Percentiles rank a stretch among this genome's conserved stretches.
Evolutionary conservation across 2,888 invertebrate species (phyloP).

Genomic region (Theretra japonica): DNA sequence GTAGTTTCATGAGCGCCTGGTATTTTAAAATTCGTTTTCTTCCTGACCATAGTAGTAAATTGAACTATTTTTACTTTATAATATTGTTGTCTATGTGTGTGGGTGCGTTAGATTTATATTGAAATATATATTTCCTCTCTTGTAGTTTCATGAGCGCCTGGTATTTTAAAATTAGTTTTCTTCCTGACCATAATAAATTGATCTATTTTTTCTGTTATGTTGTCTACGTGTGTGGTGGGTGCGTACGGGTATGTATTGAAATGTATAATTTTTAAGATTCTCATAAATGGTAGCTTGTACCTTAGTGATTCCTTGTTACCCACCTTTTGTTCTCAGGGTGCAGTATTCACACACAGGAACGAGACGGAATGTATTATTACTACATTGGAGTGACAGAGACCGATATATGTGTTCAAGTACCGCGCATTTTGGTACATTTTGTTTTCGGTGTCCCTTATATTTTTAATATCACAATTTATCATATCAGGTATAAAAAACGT

Average conservation of each 20-base stretch:
- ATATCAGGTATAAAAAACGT: too few relatives aligned
- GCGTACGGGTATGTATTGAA: conserved; percentile 12
- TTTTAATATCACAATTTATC: too few relatives aligned
- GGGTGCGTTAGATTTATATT: conserved; percentile 28
- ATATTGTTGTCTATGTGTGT: conserved; percentile 27
- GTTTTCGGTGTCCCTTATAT: too few relatives aligned
- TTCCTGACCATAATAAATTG: conserved; percentile 46
- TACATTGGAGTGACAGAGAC: too few relatives aligned
- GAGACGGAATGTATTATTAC: too few relatives aligned
- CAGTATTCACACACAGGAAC: too few relatives aligned
- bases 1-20: conserved; percentile 32
- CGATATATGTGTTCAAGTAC: too few relatives aligned
- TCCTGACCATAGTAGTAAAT: conserved; percentile 47
- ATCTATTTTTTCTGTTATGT: conserved; percentile 42
- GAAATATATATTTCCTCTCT: neutral
- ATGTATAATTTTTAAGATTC: neutral
- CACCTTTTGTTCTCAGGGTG: too few relatives aligned
- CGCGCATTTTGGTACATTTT: too few relatives aligned
- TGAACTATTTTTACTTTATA: conserved; percentile 46
- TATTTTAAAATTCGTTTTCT: conserved; percentile 44
- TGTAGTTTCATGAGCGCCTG: conserved; percentile 24
- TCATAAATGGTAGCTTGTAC: neutral
- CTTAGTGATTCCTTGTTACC: too few relatives aligned
- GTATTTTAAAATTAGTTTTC: conserved; percentile 45
- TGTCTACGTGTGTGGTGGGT: conserved; percentile 31